Conservation (phyloP, 2,888 invertebrate genomes). For the Nasonia oneida region DNA sequence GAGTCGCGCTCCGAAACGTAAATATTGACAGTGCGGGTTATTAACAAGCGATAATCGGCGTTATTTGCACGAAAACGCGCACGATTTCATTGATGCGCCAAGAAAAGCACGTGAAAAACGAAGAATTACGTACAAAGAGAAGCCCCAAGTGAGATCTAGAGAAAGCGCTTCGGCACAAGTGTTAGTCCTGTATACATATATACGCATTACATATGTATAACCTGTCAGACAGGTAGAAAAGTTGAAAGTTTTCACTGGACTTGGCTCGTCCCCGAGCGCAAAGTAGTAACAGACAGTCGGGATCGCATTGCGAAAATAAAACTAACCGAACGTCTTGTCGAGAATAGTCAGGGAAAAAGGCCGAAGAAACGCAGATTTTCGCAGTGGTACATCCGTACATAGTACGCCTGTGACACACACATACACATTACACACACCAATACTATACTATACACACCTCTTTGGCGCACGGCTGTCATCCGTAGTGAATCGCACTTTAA, state of each 20-base stretch:
- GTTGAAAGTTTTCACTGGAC: background rate
- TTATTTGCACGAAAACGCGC: background rate
- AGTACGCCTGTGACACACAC: background rate
- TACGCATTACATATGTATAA: constrained; percentile 42
- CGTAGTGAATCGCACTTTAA: background rate
- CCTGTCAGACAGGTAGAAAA: constrained; percentile 41
- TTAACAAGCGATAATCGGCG: background rate
- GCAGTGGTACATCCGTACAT: background rate
- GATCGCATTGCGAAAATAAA: background rate
- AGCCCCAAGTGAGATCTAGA: constrained; percentile 20
- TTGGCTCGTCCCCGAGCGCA: background rate
- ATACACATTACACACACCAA: background rate
- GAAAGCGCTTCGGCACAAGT: constrained; percentile 34
- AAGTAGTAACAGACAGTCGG: background rate
- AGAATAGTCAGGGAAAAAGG: background rate
- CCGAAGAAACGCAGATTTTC: background rate
- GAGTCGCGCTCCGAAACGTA: background rate
- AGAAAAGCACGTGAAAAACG: background rate
- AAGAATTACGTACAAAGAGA: background rate
- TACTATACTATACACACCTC: constrained; percentile 44
- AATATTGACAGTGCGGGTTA: background rate
- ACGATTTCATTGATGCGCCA: background rate
- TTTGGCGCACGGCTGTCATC: constrained; percentile 51
- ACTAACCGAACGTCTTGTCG: background rate
- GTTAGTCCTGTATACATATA: constrained; percentile 23